Evolutionary conservation across 2,797 vertebrate species (phyloP).

Genomic region (Balearica regulorum): DNA sequence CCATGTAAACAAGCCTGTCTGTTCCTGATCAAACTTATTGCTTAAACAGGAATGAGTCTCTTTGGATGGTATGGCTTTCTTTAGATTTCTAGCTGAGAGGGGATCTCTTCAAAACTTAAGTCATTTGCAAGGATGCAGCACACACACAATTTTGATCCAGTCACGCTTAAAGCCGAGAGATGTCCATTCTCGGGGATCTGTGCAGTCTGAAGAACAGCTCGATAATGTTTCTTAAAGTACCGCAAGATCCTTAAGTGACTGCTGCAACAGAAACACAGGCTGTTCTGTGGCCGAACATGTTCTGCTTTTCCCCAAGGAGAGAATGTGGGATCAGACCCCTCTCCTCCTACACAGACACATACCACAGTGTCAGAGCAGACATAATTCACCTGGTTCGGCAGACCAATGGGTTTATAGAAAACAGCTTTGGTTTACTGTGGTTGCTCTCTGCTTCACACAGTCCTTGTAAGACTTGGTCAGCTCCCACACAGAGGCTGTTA

Average conservation of each 20-base stretch:
- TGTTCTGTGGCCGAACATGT: neutral
- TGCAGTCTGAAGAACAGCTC: neutral
- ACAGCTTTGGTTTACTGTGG: neutral
- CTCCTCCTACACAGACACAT: neutral
- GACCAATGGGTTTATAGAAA: neutral
- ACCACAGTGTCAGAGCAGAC: neutral
- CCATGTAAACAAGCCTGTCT: neutral
- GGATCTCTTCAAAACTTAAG: neutral
- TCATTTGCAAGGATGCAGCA: neutral
- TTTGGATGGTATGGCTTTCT: neutral
- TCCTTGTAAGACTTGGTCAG: neutral
- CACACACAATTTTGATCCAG: neutral
- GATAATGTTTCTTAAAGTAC: neutral
- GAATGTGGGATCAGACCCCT: neutral
- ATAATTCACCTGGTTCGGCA: neutral
- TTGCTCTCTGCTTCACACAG: neutral
- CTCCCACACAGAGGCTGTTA: conserved; percentile 44
- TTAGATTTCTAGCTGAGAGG: neutral
- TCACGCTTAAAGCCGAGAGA: neutral
- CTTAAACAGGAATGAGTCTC: neutral
- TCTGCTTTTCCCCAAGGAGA: neutral
- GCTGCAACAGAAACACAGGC: neutral
- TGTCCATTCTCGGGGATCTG: neutral
- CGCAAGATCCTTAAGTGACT: neutral
- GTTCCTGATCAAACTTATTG: neutral